Evolutionary conservation across 2,113 vertebrate species (phyloP).

Genomic region (Crotalus helleri): DNA sequence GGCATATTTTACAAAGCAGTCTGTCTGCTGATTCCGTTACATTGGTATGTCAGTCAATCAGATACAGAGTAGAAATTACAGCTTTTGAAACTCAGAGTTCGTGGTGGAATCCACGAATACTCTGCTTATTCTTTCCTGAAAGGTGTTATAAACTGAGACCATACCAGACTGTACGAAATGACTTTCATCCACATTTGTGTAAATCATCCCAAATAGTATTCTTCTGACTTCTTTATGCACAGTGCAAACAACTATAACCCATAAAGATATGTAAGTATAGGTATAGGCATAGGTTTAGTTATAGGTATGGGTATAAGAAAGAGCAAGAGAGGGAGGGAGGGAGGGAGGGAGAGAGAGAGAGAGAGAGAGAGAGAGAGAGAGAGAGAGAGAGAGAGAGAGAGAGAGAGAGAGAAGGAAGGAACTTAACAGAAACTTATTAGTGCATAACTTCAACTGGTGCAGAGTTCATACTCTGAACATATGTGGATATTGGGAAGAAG

Average conservation of each 20-base stretch:
- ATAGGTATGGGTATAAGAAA: too few relatives aligned
- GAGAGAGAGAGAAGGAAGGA: too few relatives aligned
- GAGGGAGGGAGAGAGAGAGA: too few relatives aligned
- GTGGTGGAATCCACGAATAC: background rate
- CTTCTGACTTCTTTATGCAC: background rate
- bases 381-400: too few relatives aligned
- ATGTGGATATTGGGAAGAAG: background rate
- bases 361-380: too few relatives aligned
- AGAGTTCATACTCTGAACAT: background rate
- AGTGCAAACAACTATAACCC: background rate
- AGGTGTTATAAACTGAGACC: background rate
- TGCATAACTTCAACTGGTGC: background rate
- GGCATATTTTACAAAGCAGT: background rate
- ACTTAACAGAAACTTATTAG: background rate
- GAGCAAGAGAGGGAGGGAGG: too few relatives aligned
- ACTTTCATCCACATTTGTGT: background rate
- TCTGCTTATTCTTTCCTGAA: background rate
- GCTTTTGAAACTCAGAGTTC: background rate
- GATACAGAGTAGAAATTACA: background rate
- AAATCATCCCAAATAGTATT: background rate
- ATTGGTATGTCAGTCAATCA: background rate
- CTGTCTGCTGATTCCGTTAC: background rate
- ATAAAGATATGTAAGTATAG: background rate
- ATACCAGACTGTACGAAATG: background rate
- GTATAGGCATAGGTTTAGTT: too few relatives aligned